These are phyloP conservation scores for Mustela nigripes DNA, from an alignment of 2,113 vertebrate genomes.

Conservation along the genomic window DNA sequence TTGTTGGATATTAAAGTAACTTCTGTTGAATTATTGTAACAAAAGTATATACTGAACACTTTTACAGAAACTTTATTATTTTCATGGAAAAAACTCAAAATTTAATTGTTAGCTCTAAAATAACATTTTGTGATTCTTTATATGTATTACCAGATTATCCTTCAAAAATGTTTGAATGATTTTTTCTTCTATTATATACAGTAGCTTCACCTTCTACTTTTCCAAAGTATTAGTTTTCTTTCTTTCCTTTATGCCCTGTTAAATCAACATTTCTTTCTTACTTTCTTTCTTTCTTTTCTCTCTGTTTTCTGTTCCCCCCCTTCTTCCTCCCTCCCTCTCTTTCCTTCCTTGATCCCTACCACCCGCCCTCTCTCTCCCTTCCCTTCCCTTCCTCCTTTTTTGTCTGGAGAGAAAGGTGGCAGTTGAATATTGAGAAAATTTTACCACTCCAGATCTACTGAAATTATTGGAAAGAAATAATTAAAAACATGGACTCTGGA, in stretches of 20 bases:
- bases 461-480: background rate
- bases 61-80: background rate
- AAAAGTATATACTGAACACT: background rate
- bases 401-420: background rate
- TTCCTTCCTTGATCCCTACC: background rate
- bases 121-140: background rate
- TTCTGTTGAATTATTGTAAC: background rate
- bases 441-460: background rate
- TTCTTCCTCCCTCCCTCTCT: no score
- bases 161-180: background rate
- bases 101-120: background rate
- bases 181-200: background rate
- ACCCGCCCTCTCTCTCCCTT: background rate
- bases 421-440: background rate
- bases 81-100: conserved; percentile 2
- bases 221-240: background rate
- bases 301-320: background rate
- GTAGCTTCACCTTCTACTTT: background rate
- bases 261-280: background rate
- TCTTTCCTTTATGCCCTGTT: background rate
- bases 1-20: background rate
- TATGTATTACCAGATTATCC: conserved; percentile 19
- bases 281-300: background rate
- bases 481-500: background rate
- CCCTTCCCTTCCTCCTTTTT: background rate